A percentile compares a stretch with the other conserved stretches of the same genome.
phyloP scores from a whole-genome alignment of 1,140 invertebrate genomes.

The Mizuhopecten yessoensis region DNA sequence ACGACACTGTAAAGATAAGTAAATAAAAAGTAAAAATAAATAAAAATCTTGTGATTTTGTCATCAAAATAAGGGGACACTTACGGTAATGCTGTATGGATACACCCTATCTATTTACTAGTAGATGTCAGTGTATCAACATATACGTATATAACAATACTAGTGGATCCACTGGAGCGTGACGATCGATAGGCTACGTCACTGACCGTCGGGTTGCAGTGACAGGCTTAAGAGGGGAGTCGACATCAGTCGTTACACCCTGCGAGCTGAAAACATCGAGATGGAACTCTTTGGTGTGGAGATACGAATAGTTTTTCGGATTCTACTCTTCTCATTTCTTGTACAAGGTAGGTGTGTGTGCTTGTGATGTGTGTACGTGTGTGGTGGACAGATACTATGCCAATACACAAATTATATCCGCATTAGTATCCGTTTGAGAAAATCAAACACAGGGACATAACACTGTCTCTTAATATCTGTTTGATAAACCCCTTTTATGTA shows the following conservation, averaged over 20 bases:
- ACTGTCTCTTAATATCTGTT: too few relatives aligned
- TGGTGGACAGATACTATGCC: background rate
- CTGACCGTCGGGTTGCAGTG: background rate
- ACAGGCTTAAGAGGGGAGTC: background rate
- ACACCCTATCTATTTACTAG: background rate
- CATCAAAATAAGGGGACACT: background rate
- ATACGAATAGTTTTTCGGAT: background rate
- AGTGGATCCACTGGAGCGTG: background rate
- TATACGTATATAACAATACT: background rate
- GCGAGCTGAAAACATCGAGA: background rate
- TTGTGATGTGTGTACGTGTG: background rate
- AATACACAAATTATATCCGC: background rate
- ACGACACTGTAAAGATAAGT: too few relatives aligned
- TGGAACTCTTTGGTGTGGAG: slow-evolving; percentile 20
- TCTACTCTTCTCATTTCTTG: background rate
- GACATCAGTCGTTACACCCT: background rate
- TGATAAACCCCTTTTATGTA: too few relatives aligned
- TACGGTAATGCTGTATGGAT: background rate
- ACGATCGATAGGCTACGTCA: background rate
- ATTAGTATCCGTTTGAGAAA: background rate
- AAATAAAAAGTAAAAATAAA: too few relatives aligned
- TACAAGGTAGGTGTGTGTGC: background rate
- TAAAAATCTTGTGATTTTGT: background rate
- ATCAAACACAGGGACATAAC: too few relatives aligned
- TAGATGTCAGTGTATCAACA: background rate